A percentile compares a stretch with the other conserved stretches of the same genome.
These are phyloP conservation scores for Gobius niger DNA, from an alignment of 2,113 vertebrate genomes.

Conservation along the genomic window DNA sequence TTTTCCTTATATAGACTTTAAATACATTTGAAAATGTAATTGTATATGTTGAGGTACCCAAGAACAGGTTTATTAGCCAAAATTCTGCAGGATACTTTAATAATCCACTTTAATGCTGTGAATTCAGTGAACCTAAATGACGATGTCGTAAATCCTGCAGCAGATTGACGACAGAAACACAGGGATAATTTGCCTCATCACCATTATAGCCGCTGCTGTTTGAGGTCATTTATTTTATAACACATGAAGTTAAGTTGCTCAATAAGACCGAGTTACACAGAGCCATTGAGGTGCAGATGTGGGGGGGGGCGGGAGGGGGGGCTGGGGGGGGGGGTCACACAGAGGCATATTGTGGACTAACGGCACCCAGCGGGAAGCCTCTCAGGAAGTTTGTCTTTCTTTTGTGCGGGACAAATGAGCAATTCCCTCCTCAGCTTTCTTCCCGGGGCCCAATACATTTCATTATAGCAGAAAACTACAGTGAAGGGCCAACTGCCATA, in stretches of 20 bases:
- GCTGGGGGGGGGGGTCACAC: constrained; percentile 24
- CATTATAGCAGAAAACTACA: neutral
- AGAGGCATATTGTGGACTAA: constrained; percentile 47
- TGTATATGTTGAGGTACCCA: too few species aligned
- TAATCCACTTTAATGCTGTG: neutral
- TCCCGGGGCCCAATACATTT: constrained; percentile 28
- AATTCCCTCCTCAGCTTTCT: constrained; percentile 62
- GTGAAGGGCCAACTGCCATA: neutral
- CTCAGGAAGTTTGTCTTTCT: constrained; percentile 63
- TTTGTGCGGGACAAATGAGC: constrained; percentile 53
- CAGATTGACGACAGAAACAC: neutral
- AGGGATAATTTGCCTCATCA: constrained; percentile 2
- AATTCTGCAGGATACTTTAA: too few species aligned
- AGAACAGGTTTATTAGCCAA: too few species aligned
- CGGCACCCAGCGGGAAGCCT: constrained; percentile 30
- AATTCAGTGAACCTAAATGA: neutral
- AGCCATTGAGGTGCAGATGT: constrained; percentile 42
- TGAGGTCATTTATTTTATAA: constrained; percentile 8
- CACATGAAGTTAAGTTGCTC: neutral
- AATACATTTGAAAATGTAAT: too few species aligned
- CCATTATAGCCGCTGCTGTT: neutral
- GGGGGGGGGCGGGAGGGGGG: too few species aligned
- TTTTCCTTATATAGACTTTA: too few species aligned
- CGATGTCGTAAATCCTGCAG: neutral
- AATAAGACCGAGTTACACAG: neutral